Evolutionary conservation across 2,888 invertebrate genomes (phyloP), one percentile per base, ranked within the genome.

Genomic region (Conchocele bisecta): DNA sequence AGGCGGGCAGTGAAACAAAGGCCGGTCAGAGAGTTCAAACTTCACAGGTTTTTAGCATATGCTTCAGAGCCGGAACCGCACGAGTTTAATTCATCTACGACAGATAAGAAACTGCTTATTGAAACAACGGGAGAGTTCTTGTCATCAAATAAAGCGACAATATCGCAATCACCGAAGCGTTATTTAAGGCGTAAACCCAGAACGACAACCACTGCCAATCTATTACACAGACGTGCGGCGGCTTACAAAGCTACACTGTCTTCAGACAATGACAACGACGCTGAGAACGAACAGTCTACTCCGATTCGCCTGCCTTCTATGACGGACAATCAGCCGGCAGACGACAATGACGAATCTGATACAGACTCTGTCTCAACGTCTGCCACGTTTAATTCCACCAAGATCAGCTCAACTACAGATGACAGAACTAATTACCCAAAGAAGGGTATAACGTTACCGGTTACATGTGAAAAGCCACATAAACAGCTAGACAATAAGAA

Each of bases 31-130:
- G 81, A 82, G 20, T 86, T 85, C 37, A 82, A 83, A 57, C 48
- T 86, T 29, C 81, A 85, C 42, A 75, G 85, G 6, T 85, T 85
- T 58, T 28, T 84, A n/a, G 81, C 84, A 0, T 63, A 83, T 26
- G 81, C 81, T 2, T 78, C 83, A 13, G 77, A 79, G 22, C n/a
- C n/a, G n/a, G n/a, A n/a, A n/a, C n/a, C n/a, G n/a, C n/a, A n/a
- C n/a, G n/a, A n/a, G n/a, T n/a, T n/a, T n/a, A n/a, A n/a, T n/a
- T n/a, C n/a, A n/a, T n/a, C n/a, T n/a, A n/a, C n/a, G n/a, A n/a
- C n/a, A n/a, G n/a, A n/a, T n/a, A n/a, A n/a, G n/a, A n/a, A n/a
- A n/a, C n/a, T n/a, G n/a, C n/a, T n/a, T n/a, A n/a, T n/a, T n/a
- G n/a, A n/a, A n/a, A n/a, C n/a, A n/a, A n/a, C n/a, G n/a, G n/a